Evolutionary conservation across 2,888 invertebrate genomes (phyloP).

Genomic region (Sinotaia quadrata): DNA sequence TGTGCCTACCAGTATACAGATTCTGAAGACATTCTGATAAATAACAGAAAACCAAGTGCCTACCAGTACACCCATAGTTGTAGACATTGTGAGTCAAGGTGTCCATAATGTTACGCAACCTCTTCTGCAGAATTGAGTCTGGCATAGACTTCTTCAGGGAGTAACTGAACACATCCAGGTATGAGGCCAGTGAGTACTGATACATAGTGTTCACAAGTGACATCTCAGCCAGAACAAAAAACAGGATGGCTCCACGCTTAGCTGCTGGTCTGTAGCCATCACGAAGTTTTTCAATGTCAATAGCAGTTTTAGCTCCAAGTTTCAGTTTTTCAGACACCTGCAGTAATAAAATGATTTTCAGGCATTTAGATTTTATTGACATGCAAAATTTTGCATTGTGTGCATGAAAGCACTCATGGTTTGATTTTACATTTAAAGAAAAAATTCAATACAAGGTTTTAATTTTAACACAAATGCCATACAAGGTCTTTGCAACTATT

Average conservation of each 20-base stretch:
- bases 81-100: constrained; percentile 90
- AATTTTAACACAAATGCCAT: too few species aligned
- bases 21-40: not conserved
- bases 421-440: too few species aligned
- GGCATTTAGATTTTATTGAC: too few species aligned
- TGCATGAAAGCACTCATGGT: too few species aligned
- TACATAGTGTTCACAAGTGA: constrained; percentile 91
- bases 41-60: constrained; percentile 24
- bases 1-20: too few species aligned
- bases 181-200: constrained; percentile 89
- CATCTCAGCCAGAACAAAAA: constrained; percentile 93
- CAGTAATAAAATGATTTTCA: too few species aligned
- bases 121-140: constrained; percentile 82
- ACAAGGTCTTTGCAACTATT: too few species aligned
- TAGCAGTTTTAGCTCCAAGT: constrained; percentile 82
- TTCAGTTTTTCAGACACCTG: constrained; percentile 83
- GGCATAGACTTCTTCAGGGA: constrained; percentile 88
- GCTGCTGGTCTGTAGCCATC: constrained; percentile 90
- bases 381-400: too few species aligned
- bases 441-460: too few species aligned
- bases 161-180: constrained; percentile 86
- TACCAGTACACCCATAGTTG: constrained; percentile 89
- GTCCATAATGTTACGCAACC: constrained; percentile 86
- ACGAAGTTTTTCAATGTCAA: constrained; percentile 86
- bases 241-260: constrained; percentile 88